phyloP scores from a whole-genome alignment of 2,888 invertebrate species.

The Molanna angustata region DNA sequence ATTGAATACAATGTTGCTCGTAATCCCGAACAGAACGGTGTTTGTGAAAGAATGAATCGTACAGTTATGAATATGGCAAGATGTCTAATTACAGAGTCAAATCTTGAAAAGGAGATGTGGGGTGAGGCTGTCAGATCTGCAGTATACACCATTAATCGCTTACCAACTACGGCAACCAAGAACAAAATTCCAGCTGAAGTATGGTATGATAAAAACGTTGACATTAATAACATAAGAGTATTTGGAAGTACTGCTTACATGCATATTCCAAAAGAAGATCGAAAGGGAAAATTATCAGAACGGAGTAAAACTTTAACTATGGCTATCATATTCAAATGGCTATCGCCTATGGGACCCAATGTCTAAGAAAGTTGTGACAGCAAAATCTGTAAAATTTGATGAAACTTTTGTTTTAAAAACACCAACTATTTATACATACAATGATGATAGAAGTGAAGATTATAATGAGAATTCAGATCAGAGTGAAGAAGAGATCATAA shows the following conservation, averaged over 20 bases:
- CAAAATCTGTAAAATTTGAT: not conserved
- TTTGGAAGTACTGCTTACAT: not conserved
- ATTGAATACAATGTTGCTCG: not conserved
- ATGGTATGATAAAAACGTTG: not conserved
- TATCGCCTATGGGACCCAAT: not conserved
- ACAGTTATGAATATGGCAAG: not conserved
- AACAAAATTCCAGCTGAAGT: not conserved
- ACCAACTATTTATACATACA: no score
- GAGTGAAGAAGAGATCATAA: no score
- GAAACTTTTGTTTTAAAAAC: no score
- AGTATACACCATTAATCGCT: not conserved
- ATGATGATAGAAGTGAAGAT: no score
- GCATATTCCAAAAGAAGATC: not conserved
- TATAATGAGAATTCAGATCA: no score
- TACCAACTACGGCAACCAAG: not conserved
- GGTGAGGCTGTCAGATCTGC: conserved; percentile 1
- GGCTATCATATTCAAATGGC: not conserved
- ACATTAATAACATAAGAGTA: not conserved
- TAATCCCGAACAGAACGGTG: not conserved
- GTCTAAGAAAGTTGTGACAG: not conserved
- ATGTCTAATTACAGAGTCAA: not conserved
- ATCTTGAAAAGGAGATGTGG: not conserved
- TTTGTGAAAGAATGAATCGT: not conserved
- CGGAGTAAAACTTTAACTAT: not conserved
- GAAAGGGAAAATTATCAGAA: not conserved